Evolutionary conservation across 2,888 invertebrate genomes (phyloP).

Genomic region (Dermolepida albohirtum): DNA sequence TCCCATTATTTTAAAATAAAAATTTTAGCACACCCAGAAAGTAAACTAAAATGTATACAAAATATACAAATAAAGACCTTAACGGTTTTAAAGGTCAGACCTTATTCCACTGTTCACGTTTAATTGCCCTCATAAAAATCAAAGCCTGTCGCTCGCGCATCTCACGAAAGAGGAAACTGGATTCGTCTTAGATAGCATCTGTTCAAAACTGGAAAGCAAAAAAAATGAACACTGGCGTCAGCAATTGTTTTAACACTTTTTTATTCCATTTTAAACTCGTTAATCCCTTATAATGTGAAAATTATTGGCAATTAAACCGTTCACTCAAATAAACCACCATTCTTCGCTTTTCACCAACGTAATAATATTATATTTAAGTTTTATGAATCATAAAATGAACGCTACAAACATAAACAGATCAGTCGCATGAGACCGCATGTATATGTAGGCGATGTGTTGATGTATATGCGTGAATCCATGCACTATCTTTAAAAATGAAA

Average conservation of each 20-base stretch:
- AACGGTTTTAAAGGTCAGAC: slow-evolving; percentile 10
- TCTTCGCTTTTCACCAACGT: slow-evolving; percentile 41
- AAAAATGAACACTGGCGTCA: slow-evolving; percentile 22
- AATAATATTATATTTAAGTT: slow-evolving; percentile 45
- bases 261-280: slow-evolving; percentile 34
- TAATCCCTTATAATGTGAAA: slow-evolving; percentile 41
- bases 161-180: slow-evolving; percentile 4
- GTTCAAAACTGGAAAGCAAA: slow-evolving; percentile 16
- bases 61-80: slow-evolving; percentile 18
- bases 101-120: slow-evolving; percentile 22
- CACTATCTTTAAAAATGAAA: slow-evolving; percentile 33
- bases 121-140: slow-evolving; percentile 31
- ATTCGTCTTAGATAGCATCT: slow-evolving; percentile 29
- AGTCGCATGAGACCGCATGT: slow-evolving; percentile 33
- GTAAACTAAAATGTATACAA: background rate
- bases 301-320: slow-evolving; percentile 42
- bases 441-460: slow-evolving; percentile 23
- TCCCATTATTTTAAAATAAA: too few relatives aligned
- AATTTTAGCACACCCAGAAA: too few relatives aligned
- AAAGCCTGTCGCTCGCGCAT: slow-evolving; percentile 13
- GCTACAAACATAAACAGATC: slow-evolving; percentile 41
- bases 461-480: slow-evolving; percentile 24
- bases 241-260: slow-evolving; percentile 39
- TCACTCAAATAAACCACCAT: slow-evolving; percentile 41
- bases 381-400: slow-evolving; percentile 44